phyloP scores from a whole-genome alignment of 2,888 invertebrate species.

The Orthosia incerta region DNA sequence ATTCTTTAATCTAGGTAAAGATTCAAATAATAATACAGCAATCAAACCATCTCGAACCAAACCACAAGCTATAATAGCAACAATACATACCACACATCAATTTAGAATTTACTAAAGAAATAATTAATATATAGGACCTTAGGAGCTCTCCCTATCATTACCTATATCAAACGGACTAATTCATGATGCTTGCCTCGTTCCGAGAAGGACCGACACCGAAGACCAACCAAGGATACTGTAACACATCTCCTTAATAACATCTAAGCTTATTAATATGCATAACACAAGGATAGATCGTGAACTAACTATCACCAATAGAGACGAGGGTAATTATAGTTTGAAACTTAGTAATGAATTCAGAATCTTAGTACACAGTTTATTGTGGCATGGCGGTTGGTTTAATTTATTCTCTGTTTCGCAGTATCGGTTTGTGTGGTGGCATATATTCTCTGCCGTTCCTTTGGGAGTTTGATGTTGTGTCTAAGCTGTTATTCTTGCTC shows the following conservation, averaged over 20 bases:
- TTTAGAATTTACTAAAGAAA: constrained; percentile 34
- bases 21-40: neutral
- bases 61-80: neutral
- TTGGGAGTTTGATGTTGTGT: constrained; percentile 1
- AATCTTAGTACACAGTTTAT: constrained; percentile 83
- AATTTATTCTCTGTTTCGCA: constrained; percentile 50
- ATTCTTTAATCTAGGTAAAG: neutral
- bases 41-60: neutral
- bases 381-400: constrained; percentile 64
- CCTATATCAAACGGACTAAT: constrained; percentile 59
- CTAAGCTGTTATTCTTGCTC: neutral
- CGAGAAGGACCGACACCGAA: constrained; percentile 63
- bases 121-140: constrained; percentile 43
- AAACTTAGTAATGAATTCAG: constrained; percentile 87
- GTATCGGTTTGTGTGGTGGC: constrained; percentile 24
- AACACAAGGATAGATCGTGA: constrained; percentile 81
- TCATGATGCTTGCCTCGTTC: constrained; percentile 68
- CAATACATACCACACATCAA: constrained; percentile 17
- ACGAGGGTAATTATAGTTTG: constrained; percentile 80
- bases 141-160: constrained; percentile 27
- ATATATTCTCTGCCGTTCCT: constrained; percentile 18
- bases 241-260: constrained; percentile 81
- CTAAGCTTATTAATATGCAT: constrained; percentile 87
- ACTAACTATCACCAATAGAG: constrained; percentile 82
- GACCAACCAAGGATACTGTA: constrained; percentile 56